Evolutionary conservation across 2,888 invertebrate species (phyloP), one percentile per base, ranked within the genome.

Genomic region (Marasmarcha lunaedactyla): DNA sequence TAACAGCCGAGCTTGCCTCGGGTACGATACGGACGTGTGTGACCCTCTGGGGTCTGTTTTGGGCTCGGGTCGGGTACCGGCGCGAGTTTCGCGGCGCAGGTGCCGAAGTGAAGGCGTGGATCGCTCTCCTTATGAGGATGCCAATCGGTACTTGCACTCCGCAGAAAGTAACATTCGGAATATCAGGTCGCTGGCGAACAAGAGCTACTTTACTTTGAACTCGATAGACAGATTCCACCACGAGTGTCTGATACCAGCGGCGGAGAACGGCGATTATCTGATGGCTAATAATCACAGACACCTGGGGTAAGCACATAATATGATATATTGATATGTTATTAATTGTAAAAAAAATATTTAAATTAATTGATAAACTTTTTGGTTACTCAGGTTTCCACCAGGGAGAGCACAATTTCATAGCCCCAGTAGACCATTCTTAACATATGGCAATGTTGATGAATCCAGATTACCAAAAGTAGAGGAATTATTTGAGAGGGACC

Each of bases 101-200:
- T 84, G 84, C 55, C 79, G 79, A 52, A 84, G 84, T 54, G 84
- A 84, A 53, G 81, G 84, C 37, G 60, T 84, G 35, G 84, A 84
- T 48, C 69, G 79, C 38, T 81, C 83, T 48, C 79, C 83, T 37
- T 83, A 73, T 55, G 83, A 83, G 65, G 74, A 81, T 76, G 76
- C 55, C 47, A 68, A 56, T 50, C 64, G 71, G 37, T 60, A 57
- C 44, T 12, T 14, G 13, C 65, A 68, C 43, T 74, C 63, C 38
- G 65, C 66, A 42, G 77, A 72, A 49, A 55, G 58, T 43, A 52
- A 54, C 47, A 55, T 56, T 49, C 64, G 70, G 40, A 59, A 62
- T 48, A 57, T 63, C 46, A 66, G 72, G 49, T 54, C 58, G 37
- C 52, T 63, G 46, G 57, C 72, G 10, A 71, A 68, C 55, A 79